Conservation (phyloP, 2,888 invertebrate species). For the Boloria euphrosyne region DNA sequence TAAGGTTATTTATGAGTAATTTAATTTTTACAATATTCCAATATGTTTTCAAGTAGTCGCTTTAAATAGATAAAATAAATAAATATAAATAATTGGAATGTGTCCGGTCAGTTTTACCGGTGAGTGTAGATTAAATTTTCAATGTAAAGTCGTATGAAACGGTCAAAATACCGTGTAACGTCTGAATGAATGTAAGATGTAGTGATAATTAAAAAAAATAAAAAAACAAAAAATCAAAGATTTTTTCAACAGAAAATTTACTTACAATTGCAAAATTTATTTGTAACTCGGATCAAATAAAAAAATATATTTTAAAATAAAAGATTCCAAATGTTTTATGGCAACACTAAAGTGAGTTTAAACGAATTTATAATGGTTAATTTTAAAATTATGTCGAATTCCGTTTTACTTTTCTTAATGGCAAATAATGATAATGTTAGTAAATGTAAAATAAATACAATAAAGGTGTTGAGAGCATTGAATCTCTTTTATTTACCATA, state of each 20-base stretch:
- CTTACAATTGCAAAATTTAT: conserved; percentile 3
- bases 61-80: conserved; percentile 6
- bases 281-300: conserved; percentile 12
- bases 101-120: background rate
- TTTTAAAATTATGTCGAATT: conserved; percentile 23
- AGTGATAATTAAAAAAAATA: background rate
- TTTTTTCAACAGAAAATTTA: conserved; percentile 8
- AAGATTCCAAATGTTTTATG: conserved; percentile 14
- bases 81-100: background rate
- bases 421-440: conserved; percentile 20
- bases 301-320: conserved; percentile 2
- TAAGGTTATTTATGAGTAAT: background rate
- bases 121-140: background rate
- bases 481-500: conserved; percentile 19
- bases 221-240: conserved; percentile 8
- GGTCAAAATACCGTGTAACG: background rate
- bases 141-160: too few species aligned
- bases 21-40: background rate
- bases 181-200: conserved; percentile 1
- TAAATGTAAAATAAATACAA: conserved; percentile 36
- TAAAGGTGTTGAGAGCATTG: conserved; percentile 35
- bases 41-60: conserved; percentile 5
- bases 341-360: conserved; percentile 10
- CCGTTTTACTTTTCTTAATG: conserved; percentile 27
- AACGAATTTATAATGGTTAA: conserved; percentile 15